A percentile compares a stretch with the other conserved stretches of the same genome.
phyloP scores from a whole-genome alignment of 2,888 invertebrate genomes.

The Sussaba pulchella region DNA sequence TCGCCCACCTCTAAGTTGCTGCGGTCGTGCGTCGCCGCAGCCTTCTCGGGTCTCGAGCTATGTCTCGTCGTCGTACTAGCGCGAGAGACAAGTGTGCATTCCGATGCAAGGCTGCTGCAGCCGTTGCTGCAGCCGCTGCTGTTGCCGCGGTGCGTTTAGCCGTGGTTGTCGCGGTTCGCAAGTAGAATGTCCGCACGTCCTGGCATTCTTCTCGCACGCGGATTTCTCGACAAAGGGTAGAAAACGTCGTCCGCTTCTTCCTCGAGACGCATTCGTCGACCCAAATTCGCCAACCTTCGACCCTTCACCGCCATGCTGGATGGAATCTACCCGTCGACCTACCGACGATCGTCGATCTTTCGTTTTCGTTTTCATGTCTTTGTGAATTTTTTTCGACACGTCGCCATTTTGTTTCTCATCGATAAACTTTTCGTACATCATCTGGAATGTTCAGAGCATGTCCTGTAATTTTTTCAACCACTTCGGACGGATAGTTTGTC shows the following conservation, averaged over 20 bases:
- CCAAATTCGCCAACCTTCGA: not conserved
- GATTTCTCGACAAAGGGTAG: conserved; percentile 26
- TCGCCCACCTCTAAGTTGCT: conserved; percentile 53
- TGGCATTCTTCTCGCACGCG: conserved; percentile 24
- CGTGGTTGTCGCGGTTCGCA: conserved; percentile 27
- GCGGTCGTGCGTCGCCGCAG: not conserved
- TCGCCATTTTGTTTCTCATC: too few relatives aligned
- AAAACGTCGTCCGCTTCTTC: not conserved
- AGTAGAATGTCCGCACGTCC: conserved; percentile 55
- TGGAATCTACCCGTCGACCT: too few relatives aligned
- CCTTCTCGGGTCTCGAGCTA: conserved; percentile 18
- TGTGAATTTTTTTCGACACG: too few relatives aligned
- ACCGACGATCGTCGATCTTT: too few relatives aligned
- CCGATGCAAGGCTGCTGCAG: conserved; percentile 68
- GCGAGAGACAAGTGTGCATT: conserved; percentile 68
- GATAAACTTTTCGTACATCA: too few relatives aligned
- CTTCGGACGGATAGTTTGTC: too few relatives aligned
- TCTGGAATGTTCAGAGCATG: too few relatives aligned
- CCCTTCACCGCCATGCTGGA: too few relatives aligned
- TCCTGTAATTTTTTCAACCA: too few relatives aligned
- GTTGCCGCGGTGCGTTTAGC: conserved; percentile 27
- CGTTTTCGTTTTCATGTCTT: too few relatives aligned
- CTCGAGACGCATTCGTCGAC: not conserved
- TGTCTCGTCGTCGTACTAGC: not conserved
- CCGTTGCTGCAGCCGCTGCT: too few relatives aligned